These are phyloP conservation scores for Drepanosiphum platanoidis DNA, from an alignment of 2,888 invertebrate species.

Conservation along the genomic window DNA sequence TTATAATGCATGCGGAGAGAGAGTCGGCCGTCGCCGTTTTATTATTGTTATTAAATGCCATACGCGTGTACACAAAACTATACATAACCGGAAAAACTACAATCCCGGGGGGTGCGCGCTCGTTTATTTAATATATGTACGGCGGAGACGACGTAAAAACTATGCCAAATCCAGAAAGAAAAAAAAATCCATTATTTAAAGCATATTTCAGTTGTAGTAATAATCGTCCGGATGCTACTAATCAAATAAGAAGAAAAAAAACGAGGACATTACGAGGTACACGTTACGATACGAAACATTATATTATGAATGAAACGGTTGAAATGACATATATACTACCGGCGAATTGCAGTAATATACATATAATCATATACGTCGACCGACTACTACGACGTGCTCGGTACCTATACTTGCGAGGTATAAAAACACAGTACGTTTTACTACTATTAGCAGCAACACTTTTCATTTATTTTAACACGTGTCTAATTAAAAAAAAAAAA, in stretches of 20 bases:
- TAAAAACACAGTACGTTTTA: too few relatives aligned
- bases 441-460: too few relatives aligned
- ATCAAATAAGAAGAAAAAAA: not conserved
- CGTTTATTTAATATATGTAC: not conserved
- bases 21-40: not conserved
- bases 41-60: not conserved
- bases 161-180: not conserved
- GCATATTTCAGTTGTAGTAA: not conserved
- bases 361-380: not conserved
- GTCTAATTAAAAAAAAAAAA: too few relatives aligned
- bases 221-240: not conserved
- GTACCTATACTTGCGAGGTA: too few relatives aligned
- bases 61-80: not conserved
- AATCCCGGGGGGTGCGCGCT: not conserved
- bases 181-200: not conserved
- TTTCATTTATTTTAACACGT: too few relatives aligned
- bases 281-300: too few relatives aligned
- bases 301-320: not conserved
- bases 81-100: constrained; percentile 6
- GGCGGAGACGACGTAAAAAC: not conserved
- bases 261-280: not conserved
- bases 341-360: not conserved
- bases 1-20: not conserved
- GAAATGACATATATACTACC: not conserved
- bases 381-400: not conserved